Conservation (phyloP, 2,888 invertebrate genomes). For the Andrena haemorrhoa region DNA sequence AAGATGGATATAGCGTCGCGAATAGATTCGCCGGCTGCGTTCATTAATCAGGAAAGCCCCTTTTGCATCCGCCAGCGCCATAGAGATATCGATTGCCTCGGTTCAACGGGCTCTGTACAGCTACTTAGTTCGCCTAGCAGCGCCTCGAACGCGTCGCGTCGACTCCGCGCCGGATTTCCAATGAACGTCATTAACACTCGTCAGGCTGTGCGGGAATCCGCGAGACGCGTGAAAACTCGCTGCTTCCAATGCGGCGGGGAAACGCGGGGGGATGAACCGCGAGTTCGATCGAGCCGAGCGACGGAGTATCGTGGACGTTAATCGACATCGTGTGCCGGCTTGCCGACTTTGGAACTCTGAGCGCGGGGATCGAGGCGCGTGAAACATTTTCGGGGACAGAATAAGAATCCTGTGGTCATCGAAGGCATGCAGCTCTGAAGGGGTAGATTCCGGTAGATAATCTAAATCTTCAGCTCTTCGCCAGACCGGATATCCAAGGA, state of each 20-base stretch:
- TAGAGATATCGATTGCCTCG: constrained; percentile 79
- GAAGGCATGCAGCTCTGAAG: too few species aligned
- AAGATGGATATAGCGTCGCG: constrained; percentile 62
- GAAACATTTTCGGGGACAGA: too few species aligned
- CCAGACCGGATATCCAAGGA: too few species aligned
- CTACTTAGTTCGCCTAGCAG: constrained; percentile 72
- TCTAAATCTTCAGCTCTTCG: too few species aligned
- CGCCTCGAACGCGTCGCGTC: constrained; percentile 66
- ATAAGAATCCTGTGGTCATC: too few species aligned
- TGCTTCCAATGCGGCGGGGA: not conserved
- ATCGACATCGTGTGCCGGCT: too few species aligned
- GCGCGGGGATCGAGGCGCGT: too few species aligned
- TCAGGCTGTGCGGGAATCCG: constrained; percentile 44
- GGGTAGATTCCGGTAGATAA: too few species aligned
- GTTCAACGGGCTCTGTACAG: constrained; percentile 68
- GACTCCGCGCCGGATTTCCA: constrained; percentile 63
- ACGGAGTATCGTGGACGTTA: constrained; percentile 12
- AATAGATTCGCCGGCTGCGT: constrained; percentile 70
- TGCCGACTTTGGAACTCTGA: too few species aligned
- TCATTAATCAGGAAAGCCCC: constrained; percentile 79
- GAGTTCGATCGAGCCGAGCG: not conserved
- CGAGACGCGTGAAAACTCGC: constrained; percentile 26
- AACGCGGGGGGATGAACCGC: constrained; percentile 35
- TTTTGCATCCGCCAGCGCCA: constrained; percentile 73
- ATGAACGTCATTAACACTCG: constrained; percentile 65